phyloP scores from a whole-genome alignment of 2,797 vertebrate species.

The Microctenopoma stevenorrisi region DNA sequence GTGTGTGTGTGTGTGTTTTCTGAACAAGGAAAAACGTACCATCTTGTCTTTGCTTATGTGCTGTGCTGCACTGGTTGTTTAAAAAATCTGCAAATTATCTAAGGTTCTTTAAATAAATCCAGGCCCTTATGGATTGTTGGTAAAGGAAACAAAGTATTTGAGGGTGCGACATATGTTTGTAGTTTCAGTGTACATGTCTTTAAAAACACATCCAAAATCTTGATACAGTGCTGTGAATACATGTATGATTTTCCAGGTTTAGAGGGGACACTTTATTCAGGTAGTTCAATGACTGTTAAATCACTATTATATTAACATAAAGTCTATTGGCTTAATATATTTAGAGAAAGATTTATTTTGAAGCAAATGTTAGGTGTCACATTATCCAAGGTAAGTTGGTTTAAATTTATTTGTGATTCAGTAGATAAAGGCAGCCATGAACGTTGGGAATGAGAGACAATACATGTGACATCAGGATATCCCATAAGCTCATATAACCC shows the following conservation, averaged over 20 bases:
- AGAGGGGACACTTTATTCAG: not conserved
- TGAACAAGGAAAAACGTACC: constrained; percentile 8
- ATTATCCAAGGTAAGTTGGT: not conserved
- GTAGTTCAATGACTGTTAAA: not conserved
- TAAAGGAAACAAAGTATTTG: not conserved
- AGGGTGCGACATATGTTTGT: not conserved
- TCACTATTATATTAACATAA: not conserved
- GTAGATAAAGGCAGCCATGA: not conserved
- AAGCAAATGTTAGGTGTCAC: not conserved
- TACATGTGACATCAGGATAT: constrained; percentile 23
- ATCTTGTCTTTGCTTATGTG: not conserved
- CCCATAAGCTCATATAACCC: not conserved
- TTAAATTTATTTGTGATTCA: not conserved
- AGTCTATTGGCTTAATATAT: not conserved
- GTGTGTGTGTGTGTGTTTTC: not conserved
- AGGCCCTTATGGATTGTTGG: not conserved
- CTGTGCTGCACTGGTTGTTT: not conserved
- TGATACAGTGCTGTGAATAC: too few species aligned
- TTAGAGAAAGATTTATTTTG: not conserved
- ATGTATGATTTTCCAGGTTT: not conserved
- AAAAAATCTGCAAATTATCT: not conserved
- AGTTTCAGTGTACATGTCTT: too few species aligned
- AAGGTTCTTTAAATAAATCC: not conserved
- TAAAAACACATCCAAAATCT: not conserved
- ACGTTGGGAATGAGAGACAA: not conserved